Evolutionary conservation across 1,140 invertebrate species (phyloP), one percentile per base, ranked within the genome.

Genomic region (Choristoneura fumiferana): DNA sequence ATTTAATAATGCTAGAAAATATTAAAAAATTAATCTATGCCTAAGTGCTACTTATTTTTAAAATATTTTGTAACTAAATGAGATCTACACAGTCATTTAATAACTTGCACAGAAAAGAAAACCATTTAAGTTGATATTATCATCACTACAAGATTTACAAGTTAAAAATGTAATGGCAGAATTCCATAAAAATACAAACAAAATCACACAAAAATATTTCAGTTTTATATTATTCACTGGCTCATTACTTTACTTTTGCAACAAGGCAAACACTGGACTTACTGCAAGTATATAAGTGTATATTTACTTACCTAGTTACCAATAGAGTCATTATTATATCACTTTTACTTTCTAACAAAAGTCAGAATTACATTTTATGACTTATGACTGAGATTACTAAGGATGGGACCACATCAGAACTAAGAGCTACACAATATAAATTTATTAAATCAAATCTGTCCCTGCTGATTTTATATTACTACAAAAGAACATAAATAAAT

Each of bases 51-150:
- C 13, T 45, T 9, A 3, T 40, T 33, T 67, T 55, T 60, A 38
- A 64, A 60, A 67, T 18, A 60, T 62, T 58, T 38, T 60, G 57
- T 63, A 73, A 71, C 65, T 33, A 63, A 59, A 72, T 76, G 77
- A 82, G 77, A 82, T 82, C 77, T 73, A 66, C 60, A 58, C 52
- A 63, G 64, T 71, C 66, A 70, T 69, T 75, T 67, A 57, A 57
- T 13, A 39, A 35, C 22, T 29, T 29, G 6, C 22, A 29, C 22
- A 29, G 22, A 2, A 29, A 29, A 2, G 6, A 29, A 29, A 29
- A 29, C 22, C 2, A 2, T 3, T 3, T 3, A 29, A 29, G 22
- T 6, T 3, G 22, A 29, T 29, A 2, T 29, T 29, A n/a, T 29
- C 22, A 29, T 3, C 6, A 29, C 22, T 29, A 29, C 6, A 29